Conservation (phyloP, 2,888 invertebrate species). For the Rosalia funebris region DNA sequence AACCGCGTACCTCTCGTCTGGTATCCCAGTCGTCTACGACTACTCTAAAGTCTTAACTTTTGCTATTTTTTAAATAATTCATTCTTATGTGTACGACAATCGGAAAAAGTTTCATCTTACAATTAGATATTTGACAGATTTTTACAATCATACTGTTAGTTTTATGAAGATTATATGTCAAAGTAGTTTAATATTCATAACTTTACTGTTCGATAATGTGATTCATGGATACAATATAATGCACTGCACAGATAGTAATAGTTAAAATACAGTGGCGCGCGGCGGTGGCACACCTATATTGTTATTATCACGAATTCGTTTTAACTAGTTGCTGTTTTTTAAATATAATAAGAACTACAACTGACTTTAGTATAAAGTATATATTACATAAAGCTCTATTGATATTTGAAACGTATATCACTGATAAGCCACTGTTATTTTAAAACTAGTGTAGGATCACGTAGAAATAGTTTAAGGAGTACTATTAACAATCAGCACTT, state of each 20-base stretch:
- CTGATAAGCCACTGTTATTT: neutral
- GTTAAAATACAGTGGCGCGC: neutral
- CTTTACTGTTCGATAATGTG: neutral
- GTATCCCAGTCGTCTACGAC: conserved; percentile 44
- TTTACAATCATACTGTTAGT: conserved; percentile 8
- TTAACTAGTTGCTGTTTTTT: too few species aligned
- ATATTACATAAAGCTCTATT: neutral
- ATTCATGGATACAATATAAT: neutral
- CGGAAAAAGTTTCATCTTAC: conserved; percentile 9
- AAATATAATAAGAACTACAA: too few species aligned
- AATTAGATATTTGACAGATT: conserved; percentile 5
- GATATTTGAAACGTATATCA: neutral
- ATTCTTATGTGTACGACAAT: conserved; percentile 40
- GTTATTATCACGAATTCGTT: neutral
- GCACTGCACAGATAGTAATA: neutral
- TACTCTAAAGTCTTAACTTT: conserved; percentile 16
- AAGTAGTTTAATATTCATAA: neutral
- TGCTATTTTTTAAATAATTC: conserved; percentile 13
- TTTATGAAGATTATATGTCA: neutral
- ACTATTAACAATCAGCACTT: neutral
- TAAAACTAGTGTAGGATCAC: too few species aligned
- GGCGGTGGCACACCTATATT: too few species aligned
- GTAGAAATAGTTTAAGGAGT: too few species aligned
- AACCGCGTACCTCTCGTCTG: conserved; percentile 77
- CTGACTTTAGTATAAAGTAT: too few species aligned